Evolutionary conservation across 2,888 invertebrate genomes (phyloP), one percentile per base, ranked within the genome.

Genomic region (Drosophila suboccidentalis): DNA sequence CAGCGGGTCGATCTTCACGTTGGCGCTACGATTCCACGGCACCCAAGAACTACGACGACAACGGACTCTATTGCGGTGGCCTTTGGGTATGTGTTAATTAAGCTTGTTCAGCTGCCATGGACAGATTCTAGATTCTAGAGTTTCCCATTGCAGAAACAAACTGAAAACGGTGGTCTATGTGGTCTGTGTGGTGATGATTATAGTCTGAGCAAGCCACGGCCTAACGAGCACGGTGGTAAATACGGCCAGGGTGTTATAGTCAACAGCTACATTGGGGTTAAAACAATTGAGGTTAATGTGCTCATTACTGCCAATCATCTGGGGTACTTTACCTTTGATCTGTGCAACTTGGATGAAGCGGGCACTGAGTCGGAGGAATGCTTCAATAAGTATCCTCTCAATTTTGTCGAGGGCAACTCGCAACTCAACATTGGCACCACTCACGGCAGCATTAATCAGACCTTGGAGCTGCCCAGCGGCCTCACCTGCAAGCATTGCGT

Each of bases 181-280:
- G 95, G 95, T 0, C 75, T 93, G 0, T 95, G 94, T 73, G 95
- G 95, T 1, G 94, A 95, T 82, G 89, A 93, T 68, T 94, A 92
- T 69, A 86, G 91, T 3, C 26, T 89, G 3, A 57, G 90, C 0
- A 89, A 76, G 38, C 95, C 95, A 0, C 91, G 94, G 51, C 88
- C 92, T 6, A 93, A 94, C 78, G 94, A 95, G 79, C 91, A 94
- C 55, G 94, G 94, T 4, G 94, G 94, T n/a, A 76, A 61, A 39
- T 94, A 92, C 76, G 93, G 93, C 63, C 82, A 82, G n/a, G 94
- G 94, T 3, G 86, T 92, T 3, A 93, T 94, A 49, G 94, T 94
- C 0, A 75, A 88, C 77, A 91, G 78, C 78, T 94, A 93, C 76
- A 76, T 58, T 4, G 68, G 78, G 0, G 92, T 91, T 0, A 72